Base-by-base conservation (phyloP, 35 echinoderm and acorn worm species). In the Holothuria glaberrima region DNA sequence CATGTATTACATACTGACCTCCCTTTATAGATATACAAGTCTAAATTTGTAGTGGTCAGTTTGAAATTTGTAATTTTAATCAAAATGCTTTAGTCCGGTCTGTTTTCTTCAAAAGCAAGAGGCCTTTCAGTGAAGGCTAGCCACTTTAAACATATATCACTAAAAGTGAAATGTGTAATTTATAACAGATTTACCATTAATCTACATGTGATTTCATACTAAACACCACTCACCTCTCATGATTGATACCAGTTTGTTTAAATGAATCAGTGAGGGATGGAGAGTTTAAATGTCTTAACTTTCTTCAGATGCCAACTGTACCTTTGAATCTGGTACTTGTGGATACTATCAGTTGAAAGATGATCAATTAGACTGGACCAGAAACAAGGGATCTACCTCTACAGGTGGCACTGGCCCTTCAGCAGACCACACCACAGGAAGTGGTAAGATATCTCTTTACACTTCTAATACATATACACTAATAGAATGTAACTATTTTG, bases 341-440 rank as follows among this genome's bases (percentile, higher is more conserved):
- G 58, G 89, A 16, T 83, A 91, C 58, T 71, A 54, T 22, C 76
- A 91, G 52, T 10, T 68, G 20, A 67, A 89, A 82, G 66, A 82
- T 26, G 87, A 89, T 45, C 36, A 71, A 21, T 83, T 82, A 45
- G 75, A 83, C 17, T 97, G 95, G 95, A 65, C 35, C 5, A 48
- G 90, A 73, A 38, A 85, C 4, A 68, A 89, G 2, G 95, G 95
- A 9, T 25, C 84, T 4, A 91, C 89, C 17, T 27, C 72, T 1
- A 74, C 74, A 6, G 30, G 26, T 17, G 87, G 61, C 1, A 97
- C 95, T 1, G 95, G 93, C 9, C 93, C 93, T 3, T 45, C 83
- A 48, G 48, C 54, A n/a, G 93, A 94, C 58, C 93, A 94, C 26
- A 94, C 93, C 19, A 91, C 93, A 24, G 91, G 91, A 34, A 82